phyloP scores from a whole-genome alignment of 2,797 vertebrate species.

The Malacoraja senta region DNA sequence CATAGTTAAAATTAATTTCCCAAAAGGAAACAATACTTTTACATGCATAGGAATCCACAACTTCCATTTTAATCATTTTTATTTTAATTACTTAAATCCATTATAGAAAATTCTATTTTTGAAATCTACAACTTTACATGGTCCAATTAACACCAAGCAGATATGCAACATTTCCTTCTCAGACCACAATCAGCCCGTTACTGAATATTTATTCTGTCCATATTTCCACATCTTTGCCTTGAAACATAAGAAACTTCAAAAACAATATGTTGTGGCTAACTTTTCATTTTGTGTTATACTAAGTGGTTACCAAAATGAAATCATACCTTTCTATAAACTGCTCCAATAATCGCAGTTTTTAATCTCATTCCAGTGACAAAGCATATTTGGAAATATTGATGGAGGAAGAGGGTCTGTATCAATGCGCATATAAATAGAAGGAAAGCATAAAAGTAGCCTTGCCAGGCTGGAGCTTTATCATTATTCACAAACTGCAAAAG shows the following conservation, averaged over 20 bases:
- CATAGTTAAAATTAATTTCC: background rate
- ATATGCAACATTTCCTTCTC: background rate
- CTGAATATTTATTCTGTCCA: background rate
- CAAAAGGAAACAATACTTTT: background rate
- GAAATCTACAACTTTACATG: background rate
- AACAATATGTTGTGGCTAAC: background rate
- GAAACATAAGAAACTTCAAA: background rate
- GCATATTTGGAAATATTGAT: conserved; percentile 94
- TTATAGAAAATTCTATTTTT: background rate
- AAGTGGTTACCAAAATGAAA: background rate
- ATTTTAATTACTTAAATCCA: background rate
- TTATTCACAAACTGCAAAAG: conserved; percentile 78
- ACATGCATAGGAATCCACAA: background rate
- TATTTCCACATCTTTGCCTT: background rate
- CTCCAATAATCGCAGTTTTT: conserved; percentile 81
- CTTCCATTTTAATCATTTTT: background rate
- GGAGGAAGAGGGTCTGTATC: conserved; percentile 83
- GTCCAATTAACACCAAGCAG: background rate
- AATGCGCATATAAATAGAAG: conserved; percentile 78
- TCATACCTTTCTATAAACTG: conserved; percentile 86
- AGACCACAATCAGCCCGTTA: background rate
- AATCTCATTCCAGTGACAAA: conserved; percentile 91
- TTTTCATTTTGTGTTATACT: background rate
- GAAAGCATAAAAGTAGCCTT: conserved; percentile 79
- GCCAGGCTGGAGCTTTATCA: conserved; percentile 74